Conservation (phyloP, 2,113 vertebrate genomes). For the Ptychochromis oligacanthus region DNA sequence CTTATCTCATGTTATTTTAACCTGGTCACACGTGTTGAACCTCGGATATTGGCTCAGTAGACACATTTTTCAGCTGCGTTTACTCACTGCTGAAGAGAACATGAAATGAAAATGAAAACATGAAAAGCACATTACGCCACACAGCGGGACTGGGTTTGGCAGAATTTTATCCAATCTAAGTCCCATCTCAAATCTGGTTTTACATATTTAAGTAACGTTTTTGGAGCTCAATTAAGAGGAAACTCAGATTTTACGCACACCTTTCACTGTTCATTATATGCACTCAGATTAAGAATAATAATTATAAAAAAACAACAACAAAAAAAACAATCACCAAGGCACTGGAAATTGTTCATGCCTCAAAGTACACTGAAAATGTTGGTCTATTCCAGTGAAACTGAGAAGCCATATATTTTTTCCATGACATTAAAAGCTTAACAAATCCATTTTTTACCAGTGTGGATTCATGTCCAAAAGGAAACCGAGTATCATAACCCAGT, state of each 20-base stretch:
- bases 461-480: not conserved
- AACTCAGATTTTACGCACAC: not conserved
- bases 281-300: not conserved
- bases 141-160: not conserved
- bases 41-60: slow-evolving; percentile 40
- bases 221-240: not conserved
- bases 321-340: not conserved
- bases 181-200: not conserved
- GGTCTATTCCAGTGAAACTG: not conserved
- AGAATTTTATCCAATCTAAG: not conserved
- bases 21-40: slow-evolving; percentile 72
- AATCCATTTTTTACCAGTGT: not conserved
- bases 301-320: too few species aligned
- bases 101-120: not conserved
- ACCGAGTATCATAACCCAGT: not conserved
- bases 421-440: not conserved
- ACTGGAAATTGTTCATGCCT: not conserved
- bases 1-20: slow-evolving; percentile 72
- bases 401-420: not conserved
- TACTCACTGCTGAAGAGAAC: slow-evolving; percentile 1
- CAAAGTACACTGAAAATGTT: not conserved
- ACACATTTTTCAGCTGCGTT: slow-evolving; percentile 44
- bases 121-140: not conserved
- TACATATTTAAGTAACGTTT: not conserved
- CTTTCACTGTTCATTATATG: not conserved